Evolutionary conservation across 2,888 invertebrate species (phyloP), one percentile per base, ranked within the genome.

Genomic region (Antitype chi): DNA sequence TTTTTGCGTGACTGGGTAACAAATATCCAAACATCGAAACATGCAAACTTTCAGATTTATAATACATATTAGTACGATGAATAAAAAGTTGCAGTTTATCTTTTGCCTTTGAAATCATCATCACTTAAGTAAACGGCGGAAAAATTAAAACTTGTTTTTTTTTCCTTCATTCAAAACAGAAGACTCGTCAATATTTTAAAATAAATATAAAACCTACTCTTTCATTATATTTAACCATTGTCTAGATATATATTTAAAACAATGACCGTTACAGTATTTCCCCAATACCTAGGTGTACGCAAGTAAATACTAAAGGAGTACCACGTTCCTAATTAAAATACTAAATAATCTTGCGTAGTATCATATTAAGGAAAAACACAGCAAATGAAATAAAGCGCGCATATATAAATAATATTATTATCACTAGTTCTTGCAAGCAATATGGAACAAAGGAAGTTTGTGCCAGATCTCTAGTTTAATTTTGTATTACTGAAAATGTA

Each of bases 341-440:
- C 74, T 63, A n/a, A 64, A 81, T 71, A 84, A 87, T 86, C 86
- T 85, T 87, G 68, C 43, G 53, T 52, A 9, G 70, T 78, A 86
- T 76, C 86, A 81, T 74, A 28, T 73, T 77, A 72, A 85, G 86
- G 88, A 86, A 87, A 86, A 85, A 64, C 59, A 55, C 32, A 49
- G 60, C 32, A 25, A 49, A 70, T 82, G 0, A 72, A 82, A 62
- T 73, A 64, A 62, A 67, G 38, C 4, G 32, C 38, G 38, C n/a
- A 57, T 55, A 11, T 59, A 74, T 78, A 64, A 74, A 74, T 86
- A 74, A 52, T 57, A 70, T 71, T 73, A 70, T 64, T 83, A 87
- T 85, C 78, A 63, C 52, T 64, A 66, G 67, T 83, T 74, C 83
- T 85, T 86, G 52, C 28, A 73, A 77, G 78, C 73, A 67, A 60